Base-by-base conservation (phyloP, 2,888 invertebrate genomes). In the Tachina grossa region DNA sequence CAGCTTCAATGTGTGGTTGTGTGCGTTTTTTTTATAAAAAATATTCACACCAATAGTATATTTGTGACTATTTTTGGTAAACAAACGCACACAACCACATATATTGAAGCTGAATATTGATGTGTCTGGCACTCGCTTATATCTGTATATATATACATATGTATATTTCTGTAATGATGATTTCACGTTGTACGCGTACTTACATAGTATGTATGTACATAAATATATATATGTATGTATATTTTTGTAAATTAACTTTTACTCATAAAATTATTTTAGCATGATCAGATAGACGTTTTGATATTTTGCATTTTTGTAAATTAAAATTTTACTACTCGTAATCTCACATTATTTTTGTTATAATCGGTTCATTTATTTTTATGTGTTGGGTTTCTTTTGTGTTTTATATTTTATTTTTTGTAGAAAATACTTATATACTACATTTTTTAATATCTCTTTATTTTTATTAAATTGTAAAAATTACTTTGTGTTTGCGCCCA, bases 231-330 rank as follows among this genome's bases (percentile, higher is more conserved):
- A 31, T 39, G 39, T 66, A 19, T 16, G 14, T 65, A 14, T 47
- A 47, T 31, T 66, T 41, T 68, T 68, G 19, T 16, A 22, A 53
- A 55, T 41, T 39, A 68, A 66, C 11, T 31, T 41, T 72, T 57
- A 47, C 59, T 72, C 10, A 72, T 49, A 59, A 59, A 72, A 59
- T 13, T 59, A 59, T 59, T 72, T 72, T 39, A 45, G 16, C 57
- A 59, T 14, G 72, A 59, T 16, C 45, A 43, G 41, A 41, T 19
- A 22, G 53, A 53, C 53, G 55, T 43, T 53, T 72, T 49, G 47
- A 31, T 59, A 13, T 49, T 41, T 53, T 63, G 1, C 6, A 22
- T 69, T 51, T 69, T 43, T 31, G 11, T 22, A 10, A 16, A 68
- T 39, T 53, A 11, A 19, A 53, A 43, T 57, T 57, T 71, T 53